These are phyloP conservation scores for Nasonovia ribisnigri DNA, from an alignment of 2,888 invertebrate species.

Conservation along the genomic window DNA sequence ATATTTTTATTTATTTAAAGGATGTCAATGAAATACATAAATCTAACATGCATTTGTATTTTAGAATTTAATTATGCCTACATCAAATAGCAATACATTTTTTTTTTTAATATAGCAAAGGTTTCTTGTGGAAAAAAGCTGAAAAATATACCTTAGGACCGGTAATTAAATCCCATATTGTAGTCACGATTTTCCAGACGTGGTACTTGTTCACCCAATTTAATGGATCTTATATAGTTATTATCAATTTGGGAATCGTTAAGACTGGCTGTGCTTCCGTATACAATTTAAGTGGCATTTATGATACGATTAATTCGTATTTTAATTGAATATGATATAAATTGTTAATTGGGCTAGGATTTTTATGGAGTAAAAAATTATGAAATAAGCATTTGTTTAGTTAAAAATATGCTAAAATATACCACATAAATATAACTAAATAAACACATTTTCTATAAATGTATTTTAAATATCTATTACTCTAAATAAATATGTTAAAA, in stretches of 20 bases:
- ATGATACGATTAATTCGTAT: background rate
- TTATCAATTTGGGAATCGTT: background rate
- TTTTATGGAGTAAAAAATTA: no score
- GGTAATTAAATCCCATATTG: background rate
- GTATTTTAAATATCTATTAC: no score
- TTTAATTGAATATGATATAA: constrained; percentile 6
- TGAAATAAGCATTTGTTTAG: no score
- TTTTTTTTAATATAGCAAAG: background rate
- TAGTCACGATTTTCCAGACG: background rate
- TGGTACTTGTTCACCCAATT: background rate
- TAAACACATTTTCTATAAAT: no score
- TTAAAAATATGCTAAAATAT: no score
- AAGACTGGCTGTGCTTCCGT: background rate
- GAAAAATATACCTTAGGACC: background rate
- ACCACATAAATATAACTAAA: no score
- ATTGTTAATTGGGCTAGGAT: no score
- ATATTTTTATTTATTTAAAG: no score
- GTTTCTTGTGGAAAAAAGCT: background rate
- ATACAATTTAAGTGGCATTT: background rate
- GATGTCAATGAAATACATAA: background rate
- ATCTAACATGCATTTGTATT: background rate
- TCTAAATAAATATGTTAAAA: no score
- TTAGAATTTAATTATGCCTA: background rate
- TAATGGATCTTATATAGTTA: background rate
- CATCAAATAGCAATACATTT: background rate